A percentile compares a stretch with the other conserved stretches of the same genome.
phyloP scores from a whole-genome alignment of 2,113 vertebrate species.

The Calyptommatus sinebrachiatus region DNA sequence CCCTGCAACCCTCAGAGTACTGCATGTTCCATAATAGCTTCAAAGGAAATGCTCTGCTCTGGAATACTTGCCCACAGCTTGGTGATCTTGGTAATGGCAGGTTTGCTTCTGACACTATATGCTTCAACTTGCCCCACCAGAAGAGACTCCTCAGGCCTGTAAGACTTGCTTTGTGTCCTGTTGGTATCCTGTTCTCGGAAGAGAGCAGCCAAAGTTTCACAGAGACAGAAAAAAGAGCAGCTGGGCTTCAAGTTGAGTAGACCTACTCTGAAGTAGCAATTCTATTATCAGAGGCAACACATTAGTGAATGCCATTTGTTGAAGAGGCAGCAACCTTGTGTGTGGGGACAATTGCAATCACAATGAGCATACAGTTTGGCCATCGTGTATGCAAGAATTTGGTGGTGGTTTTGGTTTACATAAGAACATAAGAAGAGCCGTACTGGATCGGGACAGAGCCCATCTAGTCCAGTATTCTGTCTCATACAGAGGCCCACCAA shows the following conservation, averaged over 20 bases:
- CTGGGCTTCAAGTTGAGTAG: neutral
- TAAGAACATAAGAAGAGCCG: too few relatives aligned
- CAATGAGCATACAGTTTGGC: too few relatives aligned
- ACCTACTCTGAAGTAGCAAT: too few relatives aligned
- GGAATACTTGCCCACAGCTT: conserved; percentile 8
- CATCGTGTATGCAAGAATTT: too few relatives aligned
- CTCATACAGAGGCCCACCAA: too few relatives aligned
- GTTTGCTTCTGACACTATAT: neutral
- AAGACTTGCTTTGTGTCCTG: neutral
- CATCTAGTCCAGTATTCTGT: too few relatives aligned
- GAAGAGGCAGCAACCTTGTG: too few relatives aligned
- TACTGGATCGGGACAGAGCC: too few relatives aligned
- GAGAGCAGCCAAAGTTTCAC: neutral
- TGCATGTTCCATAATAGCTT: conserved; percentile 13
- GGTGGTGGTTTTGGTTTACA: too few relatives aligned
- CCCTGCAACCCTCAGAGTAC: conserved; percentile 10
- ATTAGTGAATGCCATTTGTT: too few relatives aligned
- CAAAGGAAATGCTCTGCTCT: conserved; percentile 15
- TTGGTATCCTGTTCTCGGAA: neutral
- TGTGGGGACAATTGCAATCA: too few relatives aligned
- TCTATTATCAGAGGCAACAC: neutral
- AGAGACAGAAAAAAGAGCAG: neutral
- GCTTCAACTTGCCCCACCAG: neutral
- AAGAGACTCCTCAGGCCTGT: neutral
- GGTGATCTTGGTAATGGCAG: conserved; percentile 1